Evolutionary conservation across 2,113 vertebrate genomes (phyloP).

Genomic region (Oreochromis niloticus): DNA sequence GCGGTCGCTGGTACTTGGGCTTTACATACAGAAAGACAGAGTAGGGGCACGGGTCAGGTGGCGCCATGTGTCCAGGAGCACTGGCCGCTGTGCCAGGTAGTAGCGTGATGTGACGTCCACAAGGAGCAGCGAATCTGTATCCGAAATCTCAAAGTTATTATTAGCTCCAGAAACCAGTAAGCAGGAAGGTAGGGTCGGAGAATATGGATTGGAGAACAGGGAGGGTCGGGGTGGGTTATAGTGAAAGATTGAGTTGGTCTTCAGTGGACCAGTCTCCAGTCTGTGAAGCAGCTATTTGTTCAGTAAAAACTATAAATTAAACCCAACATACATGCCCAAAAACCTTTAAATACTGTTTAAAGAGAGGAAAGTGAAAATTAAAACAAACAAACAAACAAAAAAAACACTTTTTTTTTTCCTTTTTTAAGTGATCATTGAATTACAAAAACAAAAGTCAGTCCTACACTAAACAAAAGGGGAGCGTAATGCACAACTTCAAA

Average conservation of each 20-base stretch:
- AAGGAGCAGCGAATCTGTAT: background rate
- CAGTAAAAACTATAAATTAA: conserved; percentile 71
- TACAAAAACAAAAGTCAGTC: conserved; percentile 51
- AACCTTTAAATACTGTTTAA: conserved; percentile 68
- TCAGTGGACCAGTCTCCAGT: conserved; percentile 21
- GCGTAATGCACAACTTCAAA: conserved; percentile 15
- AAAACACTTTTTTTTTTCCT: background rate
- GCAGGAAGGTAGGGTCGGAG: background rate
- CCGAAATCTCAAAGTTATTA: background rate
- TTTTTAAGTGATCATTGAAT: conserved; percentile 48
- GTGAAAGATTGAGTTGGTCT: conserved; percentile 10
- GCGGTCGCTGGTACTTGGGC: conserved; percentile 50
- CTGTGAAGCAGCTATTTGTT: conserved; percentile 61
- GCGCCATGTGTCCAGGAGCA: conserved; percentile 13
- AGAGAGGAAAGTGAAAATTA: background rate
- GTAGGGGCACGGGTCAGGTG: background rate
- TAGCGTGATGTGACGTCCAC: conserved; percentile 8
- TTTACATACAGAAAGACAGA: conserved; percentile 26
- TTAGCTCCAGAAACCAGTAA: conserved; percentile 24
- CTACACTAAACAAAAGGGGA: conserved; percentile 24
- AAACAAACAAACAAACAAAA: background rate
- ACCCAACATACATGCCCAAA: conserved; percentile 57
- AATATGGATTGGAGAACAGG: background rate
- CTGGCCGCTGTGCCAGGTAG: conserved; percentile 39
- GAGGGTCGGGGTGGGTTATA: background rate